Conservation (phyloP, 2,113 vertebrate genomes). For the Ploceus nigricollis region DNA sequence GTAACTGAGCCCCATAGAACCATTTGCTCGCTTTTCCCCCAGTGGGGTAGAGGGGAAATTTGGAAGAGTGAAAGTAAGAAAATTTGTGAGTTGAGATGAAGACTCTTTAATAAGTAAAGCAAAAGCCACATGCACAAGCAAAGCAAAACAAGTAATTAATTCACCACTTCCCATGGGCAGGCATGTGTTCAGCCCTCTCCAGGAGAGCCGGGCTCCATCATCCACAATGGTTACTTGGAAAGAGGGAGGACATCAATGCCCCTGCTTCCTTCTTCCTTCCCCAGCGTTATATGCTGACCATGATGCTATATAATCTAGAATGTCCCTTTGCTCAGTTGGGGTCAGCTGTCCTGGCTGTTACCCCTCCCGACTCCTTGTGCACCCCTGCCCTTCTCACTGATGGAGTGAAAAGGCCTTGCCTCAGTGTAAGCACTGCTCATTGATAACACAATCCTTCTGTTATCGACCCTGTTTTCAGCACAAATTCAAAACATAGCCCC, state of each 20-base stretch:
- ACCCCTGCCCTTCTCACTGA: neutral
- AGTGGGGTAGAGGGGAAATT: neutral
- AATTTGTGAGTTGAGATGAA: neutral
- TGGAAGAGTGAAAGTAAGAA: neutral
- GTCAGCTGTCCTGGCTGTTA: neutral
- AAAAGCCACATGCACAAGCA: neutral
- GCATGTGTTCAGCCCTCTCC: neutral
- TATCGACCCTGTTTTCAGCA: neutral
- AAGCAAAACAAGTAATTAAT: neutral
- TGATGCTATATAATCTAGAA: rapidly evolving
- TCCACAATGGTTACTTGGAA: neutral
- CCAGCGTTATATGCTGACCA: rapidly evolving
- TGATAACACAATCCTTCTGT: too few relatives aligned
- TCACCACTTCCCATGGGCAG: neutral
- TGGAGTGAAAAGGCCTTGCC: neutral
- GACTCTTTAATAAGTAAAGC: neutral
- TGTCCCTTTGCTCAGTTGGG: neutral
- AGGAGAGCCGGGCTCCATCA: neutral
- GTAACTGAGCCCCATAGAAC: neutral
- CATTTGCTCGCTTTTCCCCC: neutral
- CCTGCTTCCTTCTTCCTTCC: neutral
- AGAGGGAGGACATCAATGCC: neutral
- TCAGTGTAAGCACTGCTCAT: neutral
- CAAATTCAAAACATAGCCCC: neutral
- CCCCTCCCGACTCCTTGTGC: neutral